These are phyloP conservation scores for Micoletzkya japonica DNA, from an alignment of 2,888 invertebrate species.

Conservation along the genomic window DNA sequence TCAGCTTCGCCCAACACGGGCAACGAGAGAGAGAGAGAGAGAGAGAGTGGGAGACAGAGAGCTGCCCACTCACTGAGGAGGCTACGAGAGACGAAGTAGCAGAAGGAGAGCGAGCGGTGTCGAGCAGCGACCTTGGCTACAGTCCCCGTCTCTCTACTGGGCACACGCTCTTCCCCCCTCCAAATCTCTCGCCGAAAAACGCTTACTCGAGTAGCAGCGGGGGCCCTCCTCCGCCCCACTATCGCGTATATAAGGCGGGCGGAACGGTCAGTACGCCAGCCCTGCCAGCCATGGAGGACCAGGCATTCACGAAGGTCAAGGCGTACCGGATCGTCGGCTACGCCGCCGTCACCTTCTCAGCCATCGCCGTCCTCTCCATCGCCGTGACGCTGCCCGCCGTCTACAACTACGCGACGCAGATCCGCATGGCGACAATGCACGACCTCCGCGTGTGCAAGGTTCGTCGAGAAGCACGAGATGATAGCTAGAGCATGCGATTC, in stretches of 20 bases:
- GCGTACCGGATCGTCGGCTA: constrained; percentile 28
- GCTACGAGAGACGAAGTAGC: no score
- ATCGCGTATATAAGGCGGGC: neutral
- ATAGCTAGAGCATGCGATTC: no score
- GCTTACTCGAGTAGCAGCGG: neutral
- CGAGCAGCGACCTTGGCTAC: no score
- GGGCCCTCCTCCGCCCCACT: neutral
- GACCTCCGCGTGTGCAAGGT: constrained; percentile 19
- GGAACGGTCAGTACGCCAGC: neutral
- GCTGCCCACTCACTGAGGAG: no score
- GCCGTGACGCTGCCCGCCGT: constrained; percentile 23
- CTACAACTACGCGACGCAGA: constrained; percentile 24
- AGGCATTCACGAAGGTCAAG: constrained; percentile 17
- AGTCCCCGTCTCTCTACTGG: neutral
- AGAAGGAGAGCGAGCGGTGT: no score
- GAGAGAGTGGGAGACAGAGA: no score
- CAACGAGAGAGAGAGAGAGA: no score
- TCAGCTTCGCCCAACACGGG: no score
- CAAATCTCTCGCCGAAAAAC: neutral
- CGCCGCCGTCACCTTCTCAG: constrained; percentile 24
- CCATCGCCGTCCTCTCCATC: constrained; percentile 25
- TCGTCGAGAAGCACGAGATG: no score
- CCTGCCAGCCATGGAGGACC: constrained; percentile 1
- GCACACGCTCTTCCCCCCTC: neutral
- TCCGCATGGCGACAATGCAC: neutral